Percentiles rank a stretch among this genome's conserved stretches.
These are phyloP conservation scores for Drosophila baimaii DNA, from an alignment of 1,140 invertebrate genomes.

Conservation along the genomic window DNA sequence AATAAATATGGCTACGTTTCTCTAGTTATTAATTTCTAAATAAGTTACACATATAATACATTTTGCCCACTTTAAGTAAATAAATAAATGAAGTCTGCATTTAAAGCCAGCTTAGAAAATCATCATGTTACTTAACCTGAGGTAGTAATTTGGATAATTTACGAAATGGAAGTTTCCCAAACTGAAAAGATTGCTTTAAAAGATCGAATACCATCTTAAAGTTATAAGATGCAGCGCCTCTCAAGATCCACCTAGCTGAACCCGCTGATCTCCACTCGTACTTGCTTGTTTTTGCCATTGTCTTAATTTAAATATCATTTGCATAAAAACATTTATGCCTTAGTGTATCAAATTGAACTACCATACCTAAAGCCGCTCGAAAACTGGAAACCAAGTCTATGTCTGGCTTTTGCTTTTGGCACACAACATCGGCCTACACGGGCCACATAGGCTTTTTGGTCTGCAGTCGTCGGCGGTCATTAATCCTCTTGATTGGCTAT, in stretches of 20 bases:
- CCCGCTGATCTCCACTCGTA: conserved; percentile 23
- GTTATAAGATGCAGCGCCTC: neutral
- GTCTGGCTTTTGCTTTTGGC: conserved; percentile 28
- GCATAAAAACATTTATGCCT: conserved; percentile 70
- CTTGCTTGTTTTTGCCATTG: conserved; percentile 62
- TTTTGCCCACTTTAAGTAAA: too few relatives aligned
- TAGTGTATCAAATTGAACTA: conserved; percentile 72
- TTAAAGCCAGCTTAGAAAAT: neutral
- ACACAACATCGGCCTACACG: conserved; percentile 17
- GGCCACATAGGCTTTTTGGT: conserved; percentile 11
- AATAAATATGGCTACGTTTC: neutral
- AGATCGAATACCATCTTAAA: neutral
- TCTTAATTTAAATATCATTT: conserved; percentile 72
- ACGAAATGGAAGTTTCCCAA: neutral
- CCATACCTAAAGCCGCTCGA: conserved; percentile 39
- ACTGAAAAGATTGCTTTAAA: fast-evolving
- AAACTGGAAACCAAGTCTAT: conserved; percentile 32
- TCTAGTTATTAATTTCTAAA: neutral
- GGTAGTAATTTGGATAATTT: too few relatives aligned
- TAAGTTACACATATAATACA: neutral
- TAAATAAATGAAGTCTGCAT: too few relatives aligned
- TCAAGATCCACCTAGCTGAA: conserved; percentile 11
- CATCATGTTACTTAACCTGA: neutral
- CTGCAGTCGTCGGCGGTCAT: conserved; percentile 45
- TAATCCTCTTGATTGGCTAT: conserved; percentile 67